A percentile compares a stretch with the other conserved stretches of the same genome.
Conservation (phyloP, 2,113 vertebrate species). For the Cairina moschata region DNA sequence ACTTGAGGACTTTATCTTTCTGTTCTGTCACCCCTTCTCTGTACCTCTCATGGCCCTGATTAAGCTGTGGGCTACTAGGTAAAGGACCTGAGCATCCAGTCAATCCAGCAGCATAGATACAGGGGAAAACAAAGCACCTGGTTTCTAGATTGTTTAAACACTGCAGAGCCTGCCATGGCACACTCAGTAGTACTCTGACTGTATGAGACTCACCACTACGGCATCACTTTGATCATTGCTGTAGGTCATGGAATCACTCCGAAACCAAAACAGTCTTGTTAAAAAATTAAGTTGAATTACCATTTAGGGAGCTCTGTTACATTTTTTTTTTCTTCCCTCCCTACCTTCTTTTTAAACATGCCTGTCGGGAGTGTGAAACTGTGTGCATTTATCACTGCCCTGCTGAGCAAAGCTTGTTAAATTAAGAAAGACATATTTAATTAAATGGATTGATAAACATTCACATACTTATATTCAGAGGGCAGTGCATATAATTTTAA, state of each 20-base stretch:
- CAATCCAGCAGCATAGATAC: background rate
- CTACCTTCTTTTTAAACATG: conserved; percentile 46
- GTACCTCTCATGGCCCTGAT: background rate
- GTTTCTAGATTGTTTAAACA: background rate
- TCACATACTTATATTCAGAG: background rate
- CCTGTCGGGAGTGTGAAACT: conserved; percentile 28
- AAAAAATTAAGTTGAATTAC: conserved; percentile 55
- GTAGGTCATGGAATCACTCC: conserved; percentile 38
- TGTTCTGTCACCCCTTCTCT: background rate
- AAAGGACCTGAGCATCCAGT: background rate
- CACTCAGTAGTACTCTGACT: background rate
- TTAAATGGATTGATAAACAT: conserved; percentile 13
- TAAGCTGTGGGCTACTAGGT: background rate
- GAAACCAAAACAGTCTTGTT: conserved; percentile 52
- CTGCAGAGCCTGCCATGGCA: background rate
- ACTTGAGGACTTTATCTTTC: background rate
- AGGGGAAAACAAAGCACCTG: conserved; percentile 6
- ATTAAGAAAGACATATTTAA: conserved; percentile 25
- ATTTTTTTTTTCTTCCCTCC: background rate
- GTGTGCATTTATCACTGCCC: background rate
- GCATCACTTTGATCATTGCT: conserved; percentile 45
- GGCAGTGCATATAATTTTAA: background rate
- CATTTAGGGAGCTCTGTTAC: conserved; percentile 25
- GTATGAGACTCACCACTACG: background rate
- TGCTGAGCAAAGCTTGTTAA: conserved; percentile 10